Evolutionary conservation across 2,888 invertebrate genomes (phyloP), one percentile per base, ranked within the genome.

Genomic region (Odontocerum albicorne): DNA sequence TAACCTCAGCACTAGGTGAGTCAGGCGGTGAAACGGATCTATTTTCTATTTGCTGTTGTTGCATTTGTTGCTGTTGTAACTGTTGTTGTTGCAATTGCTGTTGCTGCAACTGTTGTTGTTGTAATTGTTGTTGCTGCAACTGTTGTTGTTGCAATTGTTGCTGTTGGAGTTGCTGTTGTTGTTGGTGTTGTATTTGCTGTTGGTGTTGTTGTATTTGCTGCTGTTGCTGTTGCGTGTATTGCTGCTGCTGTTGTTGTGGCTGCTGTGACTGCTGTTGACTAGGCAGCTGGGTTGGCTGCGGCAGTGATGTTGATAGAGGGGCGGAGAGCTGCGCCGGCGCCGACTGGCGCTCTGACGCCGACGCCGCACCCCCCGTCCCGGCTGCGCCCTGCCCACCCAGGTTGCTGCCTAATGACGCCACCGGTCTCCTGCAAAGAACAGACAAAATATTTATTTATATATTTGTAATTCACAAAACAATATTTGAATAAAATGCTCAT

Each of bases 391-490:
- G 55, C 16, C 49, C 43, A 40, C 50, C 50, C 44, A 51, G 44
- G 47, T 43, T 57, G 49, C 45, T 55, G 42, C 49, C 57, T 46
- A 74, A 74, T 60, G 74, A 74, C 43, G 75, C 75, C 67, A 75
- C 68, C 49, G 75, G 66, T 46, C 74, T 72, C 77, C 75, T 76
- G 71, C 3, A 74, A 74, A n/a, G n/a, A n/a, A n/a, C n/a, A n/a
- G n/a, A n/a, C n/a, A n/a, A n/a, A n/a, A n/a, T n/a, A n/a, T n/a
- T n/a, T n/a, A n/a, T n/a, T n/a, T n/a, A n/a, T n/a, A n/a, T n/a
- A n/a, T n/a, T n/a, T n/a, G n/a, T n/a, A n/a, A n/a, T n/a, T n/a
- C n/a, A n/a, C n/a, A n/a, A n/a, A n/a, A n/a, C n/a, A n/a, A n/a
- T n/a, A n/a, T n/a, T n/a, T n/a, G n/a, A n/a, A n/a, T n/a, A n/a